These are phyloP conservation scores for Dasypus novemcinctus DNA, from an alignment of 2,113 vertebrate genomes.

Conservation along the genomic window DNA sequence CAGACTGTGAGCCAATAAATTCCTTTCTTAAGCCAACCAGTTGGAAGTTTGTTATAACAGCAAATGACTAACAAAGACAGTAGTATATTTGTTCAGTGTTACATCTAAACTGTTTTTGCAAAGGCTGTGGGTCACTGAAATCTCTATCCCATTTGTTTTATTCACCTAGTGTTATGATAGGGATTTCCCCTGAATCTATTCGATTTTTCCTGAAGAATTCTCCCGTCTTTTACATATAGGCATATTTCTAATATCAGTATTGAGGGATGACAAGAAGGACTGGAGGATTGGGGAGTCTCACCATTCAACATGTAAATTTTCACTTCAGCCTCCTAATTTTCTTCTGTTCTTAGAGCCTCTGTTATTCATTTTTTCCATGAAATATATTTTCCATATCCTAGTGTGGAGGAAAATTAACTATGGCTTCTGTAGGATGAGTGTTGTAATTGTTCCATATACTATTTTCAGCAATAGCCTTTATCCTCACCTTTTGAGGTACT, in stretches of 20 bases:
- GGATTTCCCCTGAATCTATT: background rate
- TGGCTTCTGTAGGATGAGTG: background rate
- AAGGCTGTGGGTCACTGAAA: too few relatives aligned
- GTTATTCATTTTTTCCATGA: background rate
- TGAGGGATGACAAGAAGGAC: background rate
- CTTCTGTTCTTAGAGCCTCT: background rate
- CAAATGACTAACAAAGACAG: too few relatives aligned
- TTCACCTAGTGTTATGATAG: too few relatives aligned
- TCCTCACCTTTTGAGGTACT: background rate
- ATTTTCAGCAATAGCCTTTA: background rate
- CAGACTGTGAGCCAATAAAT: too few relatives aligned
- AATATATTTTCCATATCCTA: background rate
- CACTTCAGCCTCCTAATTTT: background rate
- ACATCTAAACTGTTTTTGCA: too few relatives aligned
- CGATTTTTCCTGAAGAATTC: background rate
- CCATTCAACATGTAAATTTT: background rate
- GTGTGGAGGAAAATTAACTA: background rate
- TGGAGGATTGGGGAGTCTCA: background rate
- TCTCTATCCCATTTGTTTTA: too few relatives aligned
- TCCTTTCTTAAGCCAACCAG: too few relatives aligned
- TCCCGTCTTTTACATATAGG: background rate
- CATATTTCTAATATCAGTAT: background rate
- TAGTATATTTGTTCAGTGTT: too few relatives aligned
- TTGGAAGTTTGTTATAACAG: too few relatives aligned
- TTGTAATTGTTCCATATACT: background rate